phyloP scores from a whole-genome alignment of 2,113 vertebrate species.

The Sylvicapra grimmia region DNA sequence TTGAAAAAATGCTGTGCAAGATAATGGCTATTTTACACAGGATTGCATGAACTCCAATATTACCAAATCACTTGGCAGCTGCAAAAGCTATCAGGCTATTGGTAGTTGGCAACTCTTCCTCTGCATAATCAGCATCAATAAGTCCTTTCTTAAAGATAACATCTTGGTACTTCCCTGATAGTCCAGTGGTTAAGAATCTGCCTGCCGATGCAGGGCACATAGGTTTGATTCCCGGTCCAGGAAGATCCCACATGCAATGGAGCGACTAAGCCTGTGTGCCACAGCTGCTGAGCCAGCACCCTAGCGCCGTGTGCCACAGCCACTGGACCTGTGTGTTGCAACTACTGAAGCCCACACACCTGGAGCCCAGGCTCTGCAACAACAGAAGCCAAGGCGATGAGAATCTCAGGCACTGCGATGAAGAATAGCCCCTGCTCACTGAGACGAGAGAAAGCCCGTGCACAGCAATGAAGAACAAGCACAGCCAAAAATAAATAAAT shows the following conservation, averaged over 20 bases:
- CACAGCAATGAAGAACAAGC: not conserved
- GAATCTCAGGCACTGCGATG: not conserved
- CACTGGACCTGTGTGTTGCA: not conserved
- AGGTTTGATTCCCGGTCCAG: not conserved
- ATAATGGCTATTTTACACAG: not conserved
- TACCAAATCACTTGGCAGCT: not conserved
- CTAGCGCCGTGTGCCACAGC: fast-evolving
- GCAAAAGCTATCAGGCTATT: not conserved
- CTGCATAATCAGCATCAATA: not conserved
- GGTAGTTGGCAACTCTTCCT: not conserved
- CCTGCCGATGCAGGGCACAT: not conserved
- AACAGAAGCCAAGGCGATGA: not conserved
- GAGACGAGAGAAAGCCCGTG: not conserved
- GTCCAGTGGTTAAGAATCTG: not conserved
- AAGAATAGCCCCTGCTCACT: not conserved
- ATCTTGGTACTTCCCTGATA: not conserved
- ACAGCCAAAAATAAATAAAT: not conserved
- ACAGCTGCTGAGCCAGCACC: not conserved
- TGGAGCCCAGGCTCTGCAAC: not conserved
- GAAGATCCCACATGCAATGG: not conserved
- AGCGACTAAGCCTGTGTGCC: not conserved
- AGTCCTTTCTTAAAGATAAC: not conserved
- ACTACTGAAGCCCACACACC: not conserved
- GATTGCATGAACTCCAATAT: not conserved
- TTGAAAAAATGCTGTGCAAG: not conserved